Evolutionary conservation across 2,113 vertebrate genomes (phyloP).

Genomic region (Muntiacus muntjak): DNA sequence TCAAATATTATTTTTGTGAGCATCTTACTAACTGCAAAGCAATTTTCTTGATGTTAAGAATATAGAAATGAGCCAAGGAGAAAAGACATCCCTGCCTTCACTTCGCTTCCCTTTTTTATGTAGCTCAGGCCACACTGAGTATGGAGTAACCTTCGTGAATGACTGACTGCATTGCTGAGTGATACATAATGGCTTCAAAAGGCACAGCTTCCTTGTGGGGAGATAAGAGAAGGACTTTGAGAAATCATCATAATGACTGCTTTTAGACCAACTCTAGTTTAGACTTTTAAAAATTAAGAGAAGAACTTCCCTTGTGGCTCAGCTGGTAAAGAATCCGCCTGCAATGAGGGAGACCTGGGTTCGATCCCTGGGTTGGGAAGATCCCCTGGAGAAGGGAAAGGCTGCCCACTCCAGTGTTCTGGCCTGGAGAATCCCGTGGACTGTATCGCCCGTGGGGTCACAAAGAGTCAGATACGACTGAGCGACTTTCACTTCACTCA

Average conservation of each 20-base stretch:
- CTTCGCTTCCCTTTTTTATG: not conserved
- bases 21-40: not conserved
- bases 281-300: not conserved
- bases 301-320: not conserved
- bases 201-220: not conserved
- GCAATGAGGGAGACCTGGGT: fast-evolving
- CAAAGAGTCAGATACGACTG: not conserved
- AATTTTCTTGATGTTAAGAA: not conserved
- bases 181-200: not conserved
- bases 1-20: not conserved
- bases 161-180: not conserved
- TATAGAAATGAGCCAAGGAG: not conserved
- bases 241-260: not conserved
- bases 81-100: not conserved
- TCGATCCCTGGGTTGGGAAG: not conserved
- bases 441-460: not conserved
- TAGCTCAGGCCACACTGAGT: too few species aligned
- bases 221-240: not conserved
- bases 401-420: not conserved
- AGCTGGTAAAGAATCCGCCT: not conserved
- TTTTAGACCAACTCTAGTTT: not conserved
- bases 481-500: not conserved
- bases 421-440: not conserved
- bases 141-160: not conserved
- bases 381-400: not conserved